A percentile compares a stretch with the other conserved stretches of the same genome.
Evolutionary conservation across 2,888 invertebrate species (phyloP).

Genomic region (Ectropis crepuscularia): DNA sequence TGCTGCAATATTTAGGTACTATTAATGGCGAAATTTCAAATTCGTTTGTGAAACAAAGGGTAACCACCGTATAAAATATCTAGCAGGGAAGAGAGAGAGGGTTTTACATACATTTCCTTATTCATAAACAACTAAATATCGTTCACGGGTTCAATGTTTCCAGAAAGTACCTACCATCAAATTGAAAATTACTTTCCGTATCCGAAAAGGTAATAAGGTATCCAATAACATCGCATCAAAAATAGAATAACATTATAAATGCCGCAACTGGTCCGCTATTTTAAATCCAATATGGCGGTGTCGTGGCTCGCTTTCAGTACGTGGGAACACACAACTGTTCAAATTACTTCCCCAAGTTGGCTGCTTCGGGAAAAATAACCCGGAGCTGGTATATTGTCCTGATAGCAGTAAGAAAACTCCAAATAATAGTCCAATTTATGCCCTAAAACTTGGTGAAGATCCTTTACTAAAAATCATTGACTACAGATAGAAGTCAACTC

Average conservation of each 20-base stretch:
- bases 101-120: not conserved
- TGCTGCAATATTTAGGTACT: no score
- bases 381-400: slow-evolving; percentile 8
- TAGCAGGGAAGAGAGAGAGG: no score
- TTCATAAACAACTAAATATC: not conserved
- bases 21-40: no score
- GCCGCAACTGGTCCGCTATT: slow-evolving; percentile 47
- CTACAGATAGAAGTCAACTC: no score
- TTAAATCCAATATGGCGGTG: slow-evolving; percentile 51
- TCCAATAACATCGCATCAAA: slow-evolving; percentile 26
- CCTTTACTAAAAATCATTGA: no score
- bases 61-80: no score
- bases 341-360: slow-evolving; percentile 67
- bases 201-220: slow-evolving; percentile 20
- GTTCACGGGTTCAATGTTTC: not conserved
- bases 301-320: slow-evolving; percentile 47
- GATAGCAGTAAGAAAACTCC: slow-evolving; percentile 27
- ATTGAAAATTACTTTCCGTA: not conserved
- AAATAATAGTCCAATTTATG: not conserved
- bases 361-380: slow-evolving; percentile 61
- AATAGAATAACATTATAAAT: slow-evolving; percentile 26
- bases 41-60: no score
- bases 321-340: slow-evolving; percentile 75
- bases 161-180: not conserved
- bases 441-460: no score